Evolutionary conservation across 2,113 vertebrate species (phyloP).

Genomic region (Corydoras maculifer): DNA sequence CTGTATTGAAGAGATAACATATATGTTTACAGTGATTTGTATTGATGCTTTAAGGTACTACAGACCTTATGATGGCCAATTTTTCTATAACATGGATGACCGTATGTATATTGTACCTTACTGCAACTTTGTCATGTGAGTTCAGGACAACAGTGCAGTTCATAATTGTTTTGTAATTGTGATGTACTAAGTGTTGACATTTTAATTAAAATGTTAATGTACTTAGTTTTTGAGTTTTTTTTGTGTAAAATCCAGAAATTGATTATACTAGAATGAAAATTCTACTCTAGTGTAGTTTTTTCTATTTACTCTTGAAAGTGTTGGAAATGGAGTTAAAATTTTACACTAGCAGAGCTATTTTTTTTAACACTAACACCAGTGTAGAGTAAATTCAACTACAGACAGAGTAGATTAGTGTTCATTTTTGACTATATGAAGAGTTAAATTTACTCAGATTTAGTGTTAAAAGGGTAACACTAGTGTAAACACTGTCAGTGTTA

Average conservation of each 20-base stretch:
- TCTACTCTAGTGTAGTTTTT: neutral
- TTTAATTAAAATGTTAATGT: neutral
- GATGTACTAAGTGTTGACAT: constrained; percentile 4
- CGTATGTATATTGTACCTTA: constrained; percentile 6
- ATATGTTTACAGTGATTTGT: constrained; percentile 25
- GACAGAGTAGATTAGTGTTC: neutral
- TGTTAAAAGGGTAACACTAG: neutral
- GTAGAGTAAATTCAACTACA: constrained; percentile 9
- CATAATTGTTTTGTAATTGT: too few species aligned
- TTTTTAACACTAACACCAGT: neutral
- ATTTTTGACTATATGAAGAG: neutral
- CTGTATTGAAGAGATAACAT: constrained; percentile 22
- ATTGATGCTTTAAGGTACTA: constrained; percentile 6
- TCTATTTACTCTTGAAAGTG: neutral
- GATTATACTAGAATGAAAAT: neutral
- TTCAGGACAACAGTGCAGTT: neutral
- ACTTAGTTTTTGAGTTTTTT: neutral
- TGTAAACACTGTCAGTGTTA: constrained; percentile 4
- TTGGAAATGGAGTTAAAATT: neutral
- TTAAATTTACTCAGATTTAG: neutral
- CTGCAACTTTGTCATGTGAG: neutral
- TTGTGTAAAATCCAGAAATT: constrained; percentile 8
- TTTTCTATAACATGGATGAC: constrained; percentile 21
- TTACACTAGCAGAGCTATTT: neutral
- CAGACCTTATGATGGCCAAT: constrained; percentile 18